Conservation (phyloP, 2,797 vertebrate species). For the Cottoperca gobio region DNA sequence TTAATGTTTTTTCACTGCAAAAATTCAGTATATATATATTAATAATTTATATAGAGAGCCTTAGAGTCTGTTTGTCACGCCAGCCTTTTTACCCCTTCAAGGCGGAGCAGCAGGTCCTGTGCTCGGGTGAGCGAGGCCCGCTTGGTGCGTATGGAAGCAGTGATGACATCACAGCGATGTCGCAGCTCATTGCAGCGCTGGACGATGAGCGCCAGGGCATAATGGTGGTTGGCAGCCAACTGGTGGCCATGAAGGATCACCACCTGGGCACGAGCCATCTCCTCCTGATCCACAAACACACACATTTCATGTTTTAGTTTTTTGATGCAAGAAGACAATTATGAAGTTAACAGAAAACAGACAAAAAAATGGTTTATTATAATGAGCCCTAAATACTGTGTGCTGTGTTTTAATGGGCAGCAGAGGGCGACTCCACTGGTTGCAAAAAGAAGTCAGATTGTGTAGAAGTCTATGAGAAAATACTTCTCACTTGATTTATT, state of each 20-base stretch:
- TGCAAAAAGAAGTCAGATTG: no score
- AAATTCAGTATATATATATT: not conserved
- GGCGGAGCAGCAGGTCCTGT: conserved; percentile 87
- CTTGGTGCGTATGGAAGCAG: conserved; percentile 87
- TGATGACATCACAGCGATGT: conserved; percentile 89
- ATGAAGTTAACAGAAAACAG: not conserved
- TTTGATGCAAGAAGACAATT: not conserved
- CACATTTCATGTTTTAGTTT: not conserved
- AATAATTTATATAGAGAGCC: no score
- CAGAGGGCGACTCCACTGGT: no score
- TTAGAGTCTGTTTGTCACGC: conserved; percentile 5
- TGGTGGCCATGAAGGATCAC: conserved; percentile 93
- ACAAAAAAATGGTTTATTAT: not conserved
- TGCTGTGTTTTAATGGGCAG: no score
- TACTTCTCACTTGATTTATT: no score
- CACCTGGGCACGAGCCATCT: conserved; percentile 89
- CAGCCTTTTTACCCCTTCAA: conserved; percentile 87
- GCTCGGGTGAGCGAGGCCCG: conserved; percentile 84
- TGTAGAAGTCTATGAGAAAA: no score
- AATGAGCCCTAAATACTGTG: not conserved
- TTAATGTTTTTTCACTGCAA: no score
- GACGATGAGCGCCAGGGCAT: conserved; percentile 93
- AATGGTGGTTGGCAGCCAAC: conserved; percentile 93
- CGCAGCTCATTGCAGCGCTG: conserved; percentile 96
- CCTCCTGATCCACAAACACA: conserved; percentile 82